These are phyloP conservation scores for Sapajus apella DNA, from an alignment of 2,113 vertebrate species.

Conservation along the genomic window DNA sequence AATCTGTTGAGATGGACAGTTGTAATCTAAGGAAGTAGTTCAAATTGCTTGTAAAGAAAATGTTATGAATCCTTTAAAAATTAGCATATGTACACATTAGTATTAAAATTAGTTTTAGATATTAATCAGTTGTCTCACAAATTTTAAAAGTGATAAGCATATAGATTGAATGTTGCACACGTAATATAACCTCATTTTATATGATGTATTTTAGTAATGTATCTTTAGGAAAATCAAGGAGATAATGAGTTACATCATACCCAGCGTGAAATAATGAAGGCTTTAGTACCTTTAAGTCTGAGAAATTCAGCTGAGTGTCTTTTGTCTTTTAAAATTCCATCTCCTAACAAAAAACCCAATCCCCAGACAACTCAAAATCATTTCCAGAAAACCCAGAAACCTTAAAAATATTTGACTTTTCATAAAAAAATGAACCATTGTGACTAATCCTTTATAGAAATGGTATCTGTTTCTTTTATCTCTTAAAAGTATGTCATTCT, in stretches of 20 bases:
- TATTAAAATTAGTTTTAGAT: slow-evolving; percentile 49
- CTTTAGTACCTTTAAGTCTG: not conserved
- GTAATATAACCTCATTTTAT: not conserved
- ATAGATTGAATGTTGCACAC: not conserved
- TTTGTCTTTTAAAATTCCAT: slow-evolving; percentile 25
- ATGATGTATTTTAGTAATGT: not conserved
- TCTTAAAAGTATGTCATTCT: slow-evolving; percentile 25
- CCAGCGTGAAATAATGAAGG: not conserved
- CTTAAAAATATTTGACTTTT: slow-evolving; percentile 23
- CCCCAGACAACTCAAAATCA: not conserved
- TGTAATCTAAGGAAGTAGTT: not conserved
- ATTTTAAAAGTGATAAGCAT: not conserved
- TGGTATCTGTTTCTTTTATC: not conserved
- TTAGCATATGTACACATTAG: not conserved
- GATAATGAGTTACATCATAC: not conserved
- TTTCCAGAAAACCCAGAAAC: slow-evolving; percentile 40
- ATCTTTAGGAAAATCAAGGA: slow-evolving; percentile 9
- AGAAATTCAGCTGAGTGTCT: not conserved
- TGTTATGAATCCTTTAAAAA: not conserved
- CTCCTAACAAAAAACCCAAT: not conserved
- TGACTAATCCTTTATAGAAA: not conserved
- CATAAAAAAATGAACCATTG: not conserved
- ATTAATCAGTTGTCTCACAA: not conserved
- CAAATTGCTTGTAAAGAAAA: not conserved
- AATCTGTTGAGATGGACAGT: not conserved